phyloP scores from a whole-genome alignment of 2,888 invertebrate species.

The Dryobota labecula region DNA sequence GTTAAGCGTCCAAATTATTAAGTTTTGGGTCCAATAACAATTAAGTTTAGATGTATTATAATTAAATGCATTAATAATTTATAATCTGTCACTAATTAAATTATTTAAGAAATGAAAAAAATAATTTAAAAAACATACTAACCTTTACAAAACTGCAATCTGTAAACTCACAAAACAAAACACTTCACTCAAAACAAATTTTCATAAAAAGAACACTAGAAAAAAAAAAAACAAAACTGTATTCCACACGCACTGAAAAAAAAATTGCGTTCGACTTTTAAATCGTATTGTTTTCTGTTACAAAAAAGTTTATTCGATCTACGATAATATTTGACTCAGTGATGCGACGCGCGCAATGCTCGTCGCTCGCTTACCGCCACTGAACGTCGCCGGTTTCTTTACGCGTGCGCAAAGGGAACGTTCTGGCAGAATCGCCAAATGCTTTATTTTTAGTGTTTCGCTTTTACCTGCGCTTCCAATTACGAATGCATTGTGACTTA shows the following conservation, averaged over 20 bases:
- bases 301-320: conserved; percentile 63
- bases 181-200: conserved; percentile 60
- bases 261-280: conserved; percentile 39
- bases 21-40: neutral
- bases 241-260: conserved; percentile 50
- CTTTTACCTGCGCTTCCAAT: conserved; percentile 69
- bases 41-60: neutral
- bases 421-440: conserved; percentile 58
- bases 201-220: conserved; percentile 47
- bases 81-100: neutral
- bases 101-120: neutral
- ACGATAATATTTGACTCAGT: conserved; percentile 53
- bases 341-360: conserved; percentile 65
- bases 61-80: neutral
- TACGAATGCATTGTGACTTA: conserved; percentile 60
- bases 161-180: conserved; percentile 48
- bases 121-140: conserved; percentile 18
- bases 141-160: conserved; percentile 54
- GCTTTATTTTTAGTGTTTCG: conserved; percentile 70
- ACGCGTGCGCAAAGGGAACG: conserved; percentile 69
- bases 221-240: conserved; percentile 48
- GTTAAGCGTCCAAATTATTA: neutral
- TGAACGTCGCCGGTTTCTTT: conserved; percentile 56
- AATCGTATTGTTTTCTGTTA: conserved; percentile 35
- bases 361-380: conserved; percentile 69